Evolutionary conservation across 2,888 invertebrate species (phyloP).

Genomic region (Tenthredo scrophulariae): DNA sequence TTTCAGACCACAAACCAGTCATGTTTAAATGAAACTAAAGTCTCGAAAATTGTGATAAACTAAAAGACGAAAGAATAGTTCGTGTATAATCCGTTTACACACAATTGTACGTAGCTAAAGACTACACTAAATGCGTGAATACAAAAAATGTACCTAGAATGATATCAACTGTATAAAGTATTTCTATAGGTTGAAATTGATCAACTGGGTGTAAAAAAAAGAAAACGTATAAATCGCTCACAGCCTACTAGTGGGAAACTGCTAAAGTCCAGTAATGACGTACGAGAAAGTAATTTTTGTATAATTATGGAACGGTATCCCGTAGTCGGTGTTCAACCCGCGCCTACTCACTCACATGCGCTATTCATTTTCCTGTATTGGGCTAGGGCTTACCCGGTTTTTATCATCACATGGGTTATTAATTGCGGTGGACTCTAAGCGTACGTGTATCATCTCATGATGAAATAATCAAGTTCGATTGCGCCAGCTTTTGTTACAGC

Average conservation of each 20-base stretch:
- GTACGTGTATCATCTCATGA: not conserved
- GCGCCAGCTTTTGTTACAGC: not conserved
- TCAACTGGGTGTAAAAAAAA: not conserved
- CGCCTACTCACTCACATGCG: not conserved
- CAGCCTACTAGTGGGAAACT: not conserved
- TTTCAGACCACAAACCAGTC: not conserved
- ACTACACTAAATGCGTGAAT: not conserved
- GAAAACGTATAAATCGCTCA: not conserved
- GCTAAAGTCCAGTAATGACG: conserved; percentile 14
- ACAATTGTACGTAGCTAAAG: not conserved
- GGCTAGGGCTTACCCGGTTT: not conserved
- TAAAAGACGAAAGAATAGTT: not conserved
- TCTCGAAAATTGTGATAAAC: not conserved
- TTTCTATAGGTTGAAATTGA: not conserved
- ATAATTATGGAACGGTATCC: not conserved
- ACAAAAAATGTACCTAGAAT: not conserved
- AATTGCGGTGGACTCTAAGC: not conserved
- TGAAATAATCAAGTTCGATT: conserved; percentile 13
- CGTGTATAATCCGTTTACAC: not conserved
- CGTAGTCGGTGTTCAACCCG: not conserved
- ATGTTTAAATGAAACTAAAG: not conserved
- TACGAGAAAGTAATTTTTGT: conserved; percentile 25
- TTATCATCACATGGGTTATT: not conserved
- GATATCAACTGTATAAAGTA: not conserved
- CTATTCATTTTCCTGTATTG: not conserved